Evolutionary conservation across 2,113 vertebrate species (phyloP).

Genomic region (Monopterus albus): DNA sequence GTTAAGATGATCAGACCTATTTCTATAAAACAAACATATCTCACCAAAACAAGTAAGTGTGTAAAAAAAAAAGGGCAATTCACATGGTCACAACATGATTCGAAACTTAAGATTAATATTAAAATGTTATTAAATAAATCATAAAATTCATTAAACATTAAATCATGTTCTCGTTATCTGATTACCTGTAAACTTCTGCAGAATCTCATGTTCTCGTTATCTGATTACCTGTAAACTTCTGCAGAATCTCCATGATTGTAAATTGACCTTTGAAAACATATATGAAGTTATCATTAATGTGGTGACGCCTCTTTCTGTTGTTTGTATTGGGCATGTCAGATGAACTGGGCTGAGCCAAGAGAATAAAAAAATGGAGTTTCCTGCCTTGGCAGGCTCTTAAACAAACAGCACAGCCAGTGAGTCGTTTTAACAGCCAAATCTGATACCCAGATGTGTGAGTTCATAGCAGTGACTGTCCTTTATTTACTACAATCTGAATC

Average conservation of each 20-base stretch:
- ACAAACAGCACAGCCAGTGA: constrained; percentile 26
- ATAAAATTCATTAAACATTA: no score
- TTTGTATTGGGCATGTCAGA: not conserved
- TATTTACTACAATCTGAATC: not conserved
- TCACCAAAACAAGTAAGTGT: no score
- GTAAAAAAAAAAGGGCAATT: no score
- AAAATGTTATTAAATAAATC: no score
- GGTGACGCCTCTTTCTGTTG: not conserved
- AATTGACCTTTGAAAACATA: not conserved
- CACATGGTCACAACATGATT: no score
- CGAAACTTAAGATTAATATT: no score
- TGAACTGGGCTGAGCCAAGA: constrained; percentile 36
- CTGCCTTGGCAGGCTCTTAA: constrained; percentile 27
- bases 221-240: not conserved
- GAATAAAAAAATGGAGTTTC: constrained; percentile 1
- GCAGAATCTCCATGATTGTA: not conserved
- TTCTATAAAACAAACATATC: no score
- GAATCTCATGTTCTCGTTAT: not conserved
- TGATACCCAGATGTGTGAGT: not conserved
- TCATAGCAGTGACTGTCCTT: not conserved
- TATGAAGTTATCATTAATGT: not conserved
- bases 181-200: no score
- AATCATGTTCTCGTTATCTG: no score
- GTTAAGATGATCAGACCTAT: no score
- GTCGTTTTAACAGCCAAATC: not conserved